phyloP scores from a whole-genome alignment of 2,113 vertebrate genomes.

The Dinomys branickii region DNA sequence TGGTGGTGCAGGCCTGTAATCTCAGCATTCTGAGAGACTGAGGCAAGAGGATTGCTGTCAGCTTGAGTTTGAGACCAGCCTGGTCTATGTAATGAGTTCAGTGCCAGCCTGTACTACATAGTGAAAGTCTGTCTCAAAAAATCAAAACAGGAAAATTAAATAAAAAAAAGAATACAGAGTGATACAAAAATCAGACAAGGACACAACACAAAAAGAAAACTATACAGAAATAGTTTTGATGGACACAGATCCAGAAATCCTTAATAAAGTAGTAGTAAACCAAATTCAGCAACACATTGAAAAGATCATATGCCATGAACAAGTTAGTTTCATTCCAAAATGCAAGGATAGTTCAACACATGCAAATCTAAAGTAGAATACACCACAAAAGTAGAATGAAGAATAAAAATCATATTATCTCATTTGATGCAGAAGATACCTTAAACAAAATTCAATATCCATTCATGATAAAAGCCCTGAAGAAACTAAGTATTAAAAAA shows the following conservation, averaged over 20 bases:
- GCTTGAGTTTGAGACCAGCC: background rate
- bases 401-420: background rate
- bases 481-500: background rate
- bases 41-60: background rate
- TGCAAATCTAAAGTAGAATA: background rate
- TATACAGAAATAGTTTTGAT: background rate
- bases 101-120: background rate
- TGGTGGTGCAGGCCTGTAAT: background rate
- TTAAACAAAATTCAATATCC: background rate
- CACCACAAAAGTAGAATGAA: background rate
- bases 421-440: background rate
- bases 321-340: background rate
- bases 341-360: background rate
- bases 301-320: background rate
- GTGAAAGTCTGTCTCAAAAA: background rate
- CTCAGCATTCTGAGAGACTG: background rate
- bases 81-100: background rate
- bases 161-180: background rate
- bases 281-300: background rate
- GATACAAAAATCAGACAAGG: background rate
- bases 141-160: background rate
- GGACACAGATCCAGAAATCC: background rate
- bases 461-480: background rate
- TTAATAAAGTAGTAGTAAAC: background rate
- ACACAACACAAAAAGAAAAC: background rate